Evolutionary conservation across 2,797 vertebrate species (phyloP).

Genomic region (Aythya fuligula): DNA sequence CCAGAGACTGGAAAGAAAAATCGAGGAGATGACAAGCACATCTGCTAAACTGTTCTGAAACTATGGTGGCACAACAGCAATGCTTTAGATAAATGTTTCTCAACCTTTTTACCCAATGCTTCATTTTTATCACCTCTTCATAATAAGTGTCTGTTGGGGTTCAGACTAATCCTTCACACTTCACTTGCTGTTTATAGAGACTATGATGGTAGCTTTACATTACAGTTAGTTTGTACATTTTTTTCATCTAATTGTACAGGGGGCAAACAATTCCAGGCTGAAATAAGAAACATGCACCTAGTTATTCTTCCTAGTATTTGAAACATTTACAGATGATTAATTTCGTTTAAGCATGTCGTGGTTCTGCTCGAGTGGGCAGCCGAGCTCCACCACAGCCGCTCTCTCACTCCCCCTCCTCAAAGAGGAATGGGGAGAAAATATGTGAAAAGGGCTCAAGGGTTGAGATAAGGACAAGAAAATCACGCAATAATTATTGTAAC

Average conservation of each 20-base stretch:
- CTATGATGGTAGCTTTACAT: background rate
- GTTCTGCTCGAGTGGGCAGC: too few relatives aligned
- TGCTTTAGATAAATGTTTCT: background rate
- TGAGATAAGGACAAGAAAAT: too few relatives aligned
- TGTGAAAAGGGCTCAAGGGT: too few relatives aligned
- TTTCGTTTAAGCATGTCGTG: background rate
- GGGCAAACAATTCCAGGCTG: background rate
- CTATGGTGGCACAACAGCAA: rapidly evolving
- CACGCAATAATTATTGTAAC: too few relatives aligned
- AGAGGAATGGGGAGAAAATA: too few relatives aligned
- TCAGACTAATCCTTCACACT: background rate
- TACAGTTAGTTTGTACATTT: background rate
- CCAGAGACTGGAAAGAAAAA: background rate
- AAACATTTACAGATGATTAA: background rate
- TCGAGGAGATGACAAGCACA: too few relatives aligned
- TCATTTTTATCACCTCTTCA: background rate
- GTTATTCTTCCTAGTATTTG: background rate
- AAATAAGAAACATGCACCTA: background rate
- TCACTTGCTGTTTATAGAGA: background rate
- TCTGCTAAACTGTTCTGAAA: background rate
- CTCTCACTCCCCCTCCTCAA: too few relatives aligned
- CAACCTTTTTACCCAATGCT: background rate
- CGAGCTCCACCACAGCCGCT: too few relatives aligned
- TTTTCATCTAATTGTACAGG: background rate
- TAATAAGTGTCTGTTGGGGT: background rate